Conservation (phyloP, 2,797 vertebrate genomes). For the Gallinago stenura region DNA sequence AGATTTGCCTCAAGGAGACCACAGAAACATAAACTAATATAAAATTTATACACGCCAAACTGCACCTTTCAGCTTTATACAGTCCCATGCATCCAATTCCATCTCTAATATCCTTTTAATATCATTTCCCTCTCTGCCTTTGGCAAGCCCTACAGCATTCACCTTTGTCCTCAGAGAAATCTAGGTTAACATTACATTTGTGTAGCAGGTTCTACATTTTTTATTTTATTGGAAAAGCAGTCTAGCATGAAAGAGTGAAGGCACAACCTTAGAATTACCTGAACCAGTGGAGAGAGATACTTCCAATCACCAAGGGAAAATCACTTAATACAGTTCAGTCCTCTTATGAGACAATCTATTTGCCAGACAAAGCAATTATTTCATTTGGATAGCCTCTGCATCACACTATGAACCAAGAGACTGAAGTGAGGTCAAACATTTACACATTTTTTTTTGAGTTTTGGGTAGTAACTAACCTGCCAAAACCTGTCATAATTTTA, state of each 20-base stretch:
- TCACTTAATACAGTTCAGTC: conserved; percentile 65
- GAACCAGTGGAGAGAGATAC: conserved; percentile 78
- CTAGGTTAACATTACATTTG: conserved; percentile 88
- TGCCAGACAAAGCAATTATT: conserved; percentile 69
- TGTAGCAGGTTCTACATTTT: conserved; percentile 83
- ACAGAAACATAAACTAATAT: conserved; percentile 48
- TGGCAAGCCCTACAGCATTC: conserved; percentile 68
- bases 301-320: conserved; percentile 72
- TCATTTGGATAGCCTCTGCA: conserved; percentile 49
- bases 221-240: conserved; percentile 87
- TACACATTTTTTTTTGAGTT: not conserved
- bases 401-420: not conserved
- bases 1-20: conserved; percentile 39
- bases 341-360: conserved; percentile 71
- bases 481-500: not conserved
- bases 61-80: conserved; percentile 33
- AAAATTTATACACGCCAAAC: conserved; percentile 41
- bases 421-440: conserved; percentile 38
- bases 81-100: conserved; percentile 30
- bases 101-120: conserved; percentile 82
- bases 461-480: not conserved
- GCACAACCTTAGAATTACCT: conserved; percentile 82
- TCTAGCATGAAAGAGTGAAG: conserved; percentile 83
- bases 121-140: conserved; percentile 80
- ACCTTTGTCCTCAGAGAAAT: conserved; percentile 76